Evolutionary conservation across 2,888 invertebrate species (phyloP).

Genomic region (Lamproptera curius): DNA sequence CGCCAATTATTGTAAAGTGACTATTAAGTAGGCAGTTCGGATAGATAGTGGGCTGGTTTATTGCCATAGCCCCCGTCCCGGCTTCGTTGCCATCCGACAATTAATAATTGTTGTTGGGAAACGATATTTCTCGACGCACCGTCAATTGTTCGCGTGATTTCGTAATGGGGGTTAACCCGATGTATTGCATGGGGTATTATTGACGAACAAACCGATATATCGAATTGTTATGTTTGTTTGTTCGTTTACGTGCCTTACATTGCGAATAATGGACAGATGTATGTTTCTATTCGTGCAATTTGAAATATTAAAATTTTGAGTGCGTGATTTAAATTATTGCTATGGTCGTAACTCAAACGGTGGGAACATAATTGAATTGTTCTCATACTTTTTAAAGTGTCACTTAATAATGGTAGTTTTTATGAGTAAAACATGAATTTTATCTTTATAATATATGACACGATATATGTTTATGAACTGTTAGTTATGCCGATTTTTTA

Average conservation of each 20-base stretch:
- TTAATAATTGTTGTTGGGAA: constrained; percentile 58
- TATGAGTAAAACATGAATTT: no score
- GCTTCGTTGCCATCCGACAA: constrained; percentile 44
- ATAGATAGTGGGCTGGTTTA: constrained; percentile 56
- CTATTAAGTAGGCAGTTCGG: constrained; percentile 48
- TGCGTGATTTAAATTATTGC: no score
- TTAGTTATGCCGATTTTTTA: no score
- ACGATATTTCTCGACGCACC: constrained; percentile 60
- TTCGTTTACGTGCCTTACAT: constrained; percentile 9
- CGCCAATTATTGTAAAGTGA: constrained; percentile 53
- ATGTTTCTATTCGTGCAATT: neutral
- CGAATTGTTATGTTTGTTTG: no score
- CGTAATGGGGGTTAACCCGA: constrained; percentile 59
- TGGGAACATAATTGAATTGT: no score
- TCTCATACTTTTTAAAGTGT: no score
- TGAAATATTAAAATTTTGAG: neutral
- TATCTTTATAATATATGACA: no score
- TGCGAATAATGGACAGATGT: neutral
- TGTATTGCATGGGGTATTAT: constrained; percentile 48
- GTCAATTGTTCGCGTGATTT: constrained; percentile 56
- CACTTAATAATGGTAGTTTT: no score
- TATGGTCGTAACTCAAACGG: no score
- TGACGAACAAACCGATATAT: no score
- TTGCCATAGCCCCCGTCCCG: constrained; percentile 48
- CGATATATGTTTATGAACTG: no score